Percentiles rank a stretch among this genome's conserved stretches.
These are phyloP conservation scores for Spodoptera exigua DNA, from an alignment of 2,888 invertebrate species.

Conservation along the genomic window DNA sequence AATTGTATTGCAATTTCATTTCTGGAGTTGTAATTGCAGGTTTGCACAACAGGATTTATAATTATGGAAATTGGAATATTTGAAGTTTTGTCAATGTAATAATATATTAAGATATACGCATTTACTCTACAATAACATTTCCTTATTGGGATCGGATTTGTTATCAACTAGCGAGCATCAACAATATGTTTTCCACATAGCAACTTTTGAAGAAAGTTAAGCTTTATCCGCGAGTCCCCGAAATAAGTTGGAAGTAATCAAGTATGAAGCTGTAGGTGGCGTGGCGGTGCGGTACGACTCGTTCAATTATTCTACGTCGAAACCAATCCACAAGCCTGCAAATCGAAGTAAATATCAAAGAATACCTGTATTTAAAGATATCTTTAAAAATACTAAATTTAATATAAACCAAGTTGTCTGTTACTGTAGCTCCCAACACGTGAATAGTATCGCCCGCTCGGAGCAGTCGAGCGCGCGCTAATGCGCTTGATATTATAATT, in stretches of 20 bases:
- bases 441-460: slow-evolving; percentile 6
- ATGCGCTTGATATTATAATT: slow-evolving; percentile 27
- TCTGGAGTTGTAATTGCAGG: background rate
- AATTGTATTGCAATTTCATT: slow-evolving; percentile 9
- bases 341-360: too few relatives aligned
- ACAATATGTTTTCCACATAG: too few relatives aligned
- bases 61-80: background rate
- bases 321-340: too few relatives aligned
- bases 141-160: too few relatives aligned
- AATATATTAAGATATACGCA: too few relatives aligned
- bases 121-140: too few relatives aligned
- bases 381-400: too few relatives aligned
- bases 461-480: slow-evolving; percentile 21
- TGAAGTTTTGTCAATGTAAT: background rate
- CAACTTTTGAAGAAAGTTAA: too few relatives aligned
- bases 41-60: background rate
- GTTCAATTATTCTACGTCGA: background rate
- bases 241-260: background rate
- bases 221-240: background rate
- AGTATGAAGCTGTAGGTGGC: background rate
- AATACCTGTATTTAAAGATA: too few relatives aligned
- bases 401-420: too few relatives aligned
- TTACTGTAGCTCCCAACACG: background rate
- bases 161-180: too few relatives aligned
- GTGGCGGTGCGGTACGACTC: background rate